Evolutionary conservation across 2,113 vertebrate species (phyloP).

Genomic region (Callipepla squamata): DNA sequence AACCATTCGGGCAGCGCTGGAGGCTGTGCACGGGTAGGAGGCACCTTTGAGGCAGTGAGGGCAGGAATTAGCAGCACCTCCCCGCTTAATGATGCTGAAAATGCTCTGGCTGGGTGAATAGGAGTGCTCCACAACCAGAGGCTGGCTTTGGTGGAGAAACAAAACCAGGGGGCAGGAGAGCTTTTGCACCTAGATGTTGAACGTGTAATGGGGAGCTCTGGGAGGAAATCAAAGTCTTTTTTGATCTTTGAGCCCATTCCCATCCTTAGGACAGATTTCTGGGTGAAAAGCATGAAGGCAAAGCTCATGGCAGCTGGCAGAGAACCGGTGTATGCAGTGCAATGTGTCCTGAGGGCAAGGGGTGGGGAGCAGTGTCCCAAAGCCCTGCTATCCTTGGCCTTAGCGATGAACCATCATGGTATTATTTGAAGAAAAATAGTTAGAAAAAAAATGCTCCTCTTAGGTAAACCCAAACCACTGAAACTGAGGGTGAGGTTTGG

Average conservation of each 20-base stretch:
- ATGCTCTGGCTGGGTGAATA: not conserved
- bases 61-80: constrained; percentile 12
- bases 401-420: not conserved
- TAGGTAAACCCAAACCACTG: not conserved
- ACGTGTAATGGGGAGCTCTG: not conserved
- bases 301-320: not conserved
- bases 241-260: not conserved
- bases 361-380: not conserved
- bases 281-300: not conserved
- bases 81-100: not conserved
- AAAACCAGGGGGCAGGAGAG: not conserved
- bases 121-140: not conserved
- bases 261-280: not conserved
- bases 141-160: not conserved
- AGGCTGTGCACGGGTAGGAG: constrained; percentile 17
- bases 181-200: not conserved
- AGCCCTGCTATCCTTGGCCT: not conserved
- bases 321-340: not conserved
- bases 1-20: constrained; percentile 20
- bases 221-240: not conserved
- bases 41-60: constrained; percentile 20
- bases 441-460: constrained; percentile 12
- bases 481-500: not conserved
- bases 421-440: not conserved
- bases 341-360: not conserved